phyloP scores from a whole-genome alignment of 1,140 invertebrate genomes.

The Dendroctonus valens region DNA sequence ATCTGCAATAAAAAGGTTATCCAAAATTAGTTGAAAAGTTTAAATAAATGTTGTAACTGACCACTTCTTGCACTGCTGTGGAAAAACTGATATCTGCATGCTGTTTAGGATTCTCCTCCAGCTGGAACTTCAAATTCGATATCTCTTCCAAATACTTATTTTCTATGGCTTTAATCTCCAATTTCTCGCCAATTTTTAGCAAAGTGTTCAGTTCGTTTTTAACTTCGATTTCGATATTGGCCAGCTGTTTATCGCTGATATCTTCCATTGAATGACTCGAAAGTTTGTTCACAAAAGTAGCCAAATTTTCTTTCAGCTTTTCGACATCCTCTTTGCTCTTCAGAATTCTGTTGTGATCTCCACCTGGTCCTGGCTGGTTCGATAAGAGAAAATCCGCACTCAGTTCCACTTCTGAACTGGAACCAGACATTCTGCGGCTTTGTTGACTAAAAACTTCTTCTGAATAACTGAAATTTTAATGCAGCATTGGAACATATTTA shows the following conservation, averaged over 20 bases:
- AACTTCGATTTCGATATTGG: conserved; percentile 37
- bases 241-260: conserved; percentile 36
- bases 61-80: conserved; percentile 56
- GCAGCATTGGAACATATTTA: neutral
- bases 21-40: neutral
- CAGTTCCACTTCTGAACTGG: conserved; percentile 47
- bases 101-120: conserved; percentile 49
- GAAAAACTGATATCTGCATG: conserved; percentile 50
- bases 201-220: conserved; percentile 38
- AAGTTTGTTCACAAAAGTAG: conserved; percentile 27
- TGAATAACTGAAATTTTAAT: conserved; percentile 54
- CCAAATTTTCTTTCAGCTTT: conserved; percentile 36
- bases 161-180: conserved; percentile 51
- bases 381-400: conserved; percentile 30
- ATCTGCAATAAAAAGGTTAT: conserved; percentile 34
- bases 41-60: conserved; percentile 39
- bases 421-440: conserved; percentile 59
- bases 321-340: conserved; percentile 38
- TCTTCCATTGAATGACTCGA: conserved; percentile 33
- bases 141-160: conserved; percentile 53
- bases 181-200: conserved; percentile 41
- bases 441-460: conserved; percentile 69
- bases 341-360: conserved; percentile 30
- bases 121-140: conserved; percentile 52
- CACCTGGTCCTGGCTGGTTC: conserved; percentile 35